Percentiles rank a stretch among this genome's conserved stretches.
Conservation (phyloP, 2,888 invertebrate species). For the Amblyjoppa proteus region DNA sequence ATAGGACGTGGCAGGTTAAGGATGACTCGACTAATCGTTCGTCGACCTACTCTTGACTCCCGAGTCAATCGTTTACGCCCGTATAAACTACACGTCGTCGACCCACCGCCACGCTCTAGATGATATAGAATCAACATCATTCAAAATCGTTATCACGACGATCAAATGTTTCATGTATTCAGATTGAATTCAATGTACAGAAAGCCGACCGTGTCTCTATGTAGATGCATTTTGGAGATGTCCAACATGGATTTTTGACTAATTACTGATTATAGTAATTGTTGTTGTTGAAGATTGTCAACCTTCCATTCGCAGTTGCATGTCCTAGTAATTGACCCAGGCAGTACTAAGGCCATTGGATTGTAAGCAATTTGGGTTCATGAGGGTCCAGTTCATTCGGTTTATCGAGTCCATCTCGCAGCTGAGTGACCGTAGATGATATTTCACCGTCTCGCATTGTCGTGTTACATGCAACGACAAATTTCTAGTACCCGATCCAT, state of each 20-base stretch:
- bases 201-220: background rate
- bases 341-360: too few species aligned
- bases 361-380: too few species aligned
- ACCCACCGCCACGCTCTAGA: conserved; percentile 58
- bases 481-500: conserved; percentile 40
- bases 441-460: conserved; percentile 24
- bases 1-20: conserved; percentile 9
- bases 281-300: background rate
- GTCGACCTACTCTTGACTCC: conserved; percentile 55
- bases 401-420: background rate
- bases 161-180: background rate
- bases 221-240: background rate
- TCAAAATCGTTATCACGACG: conserved; percentile 6
- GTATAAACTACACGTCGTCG: conserved; percentile 42
- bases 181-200: background rate
- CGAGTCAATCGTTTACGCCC: conserved; percentile 61
- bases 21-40: conserved; percentile 73
- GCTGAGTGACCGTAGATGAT: conserved; percentile 5
- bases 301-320: too few species aligned
- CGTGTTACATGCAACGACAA: conserved; percentile 15
- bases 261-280: background rate
- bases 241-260: background rate
- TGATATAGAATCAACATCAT: conserved; percentile 70
- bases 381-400: too few species aligned
- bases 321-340: too few species aligned